These are phyloP conservation scores for Diaphora mendica DNA, from an alignment of 2,888 invertebrate species.

Conservation along the genomic window DNA sequence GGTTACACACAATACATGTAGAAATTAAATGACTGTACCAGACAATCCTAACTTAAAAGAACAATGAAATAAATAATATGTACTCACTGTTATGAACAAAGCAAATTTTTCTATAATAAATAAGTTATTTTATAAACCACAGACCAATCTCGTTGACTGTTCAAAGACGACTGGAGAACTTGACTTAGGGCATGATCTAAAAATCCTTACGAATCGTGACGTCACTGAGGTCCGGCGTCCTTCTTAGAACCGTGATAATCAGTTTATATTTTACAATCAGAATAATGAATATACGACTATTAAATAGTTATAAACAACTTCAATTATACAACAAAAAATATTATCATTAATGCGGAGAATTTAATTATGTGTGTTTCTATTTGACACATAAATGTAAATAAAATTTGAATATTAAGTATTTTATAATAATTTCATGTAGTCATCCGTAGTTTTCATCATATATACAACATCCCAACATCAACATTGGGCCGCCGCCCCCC, in stretches of 20 bases:
- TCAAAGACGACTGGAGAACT: not conserved
- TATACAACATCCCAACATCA: too few species aligned
- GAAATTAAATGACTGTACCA: too few species aligned
- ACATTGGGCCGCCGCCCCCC: too few species aligned
- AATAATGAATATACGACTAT: not conserved
- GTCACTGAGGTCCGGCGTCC: not conserved
- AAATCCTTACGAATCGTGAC: not conserved
- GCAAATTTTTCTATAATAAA: not conserved
- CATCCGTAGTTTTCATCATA: too few species aligned
- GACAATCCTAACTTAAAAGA: not conserved
- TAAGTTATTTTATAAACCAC: not conserved
- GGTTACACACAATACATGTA: not conserved
- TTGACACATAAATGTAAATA: too few species aligned
- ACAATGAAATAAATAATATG: not conserved
- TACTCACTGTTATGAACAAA: not conserved
- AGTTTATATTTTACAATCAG: not conserved
- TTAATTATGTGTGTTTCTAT: not conserved
- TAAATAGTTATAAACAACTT: not conserved
- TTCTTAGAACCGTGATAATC: not conserved
- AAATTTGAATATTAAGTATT: too few species aligned
- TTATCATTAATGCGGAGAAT: not conserved
- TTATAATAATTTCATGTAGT: too few species aligned
- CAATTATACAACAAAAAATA: not conserved
- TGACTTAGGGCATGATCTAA: not conserved
- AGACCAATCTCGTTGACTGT: not conserved